Evolutionary conservation across 1,140 invertebrate genomes (phyloP).

Genomic region (Cylas formicarius): DNA sequence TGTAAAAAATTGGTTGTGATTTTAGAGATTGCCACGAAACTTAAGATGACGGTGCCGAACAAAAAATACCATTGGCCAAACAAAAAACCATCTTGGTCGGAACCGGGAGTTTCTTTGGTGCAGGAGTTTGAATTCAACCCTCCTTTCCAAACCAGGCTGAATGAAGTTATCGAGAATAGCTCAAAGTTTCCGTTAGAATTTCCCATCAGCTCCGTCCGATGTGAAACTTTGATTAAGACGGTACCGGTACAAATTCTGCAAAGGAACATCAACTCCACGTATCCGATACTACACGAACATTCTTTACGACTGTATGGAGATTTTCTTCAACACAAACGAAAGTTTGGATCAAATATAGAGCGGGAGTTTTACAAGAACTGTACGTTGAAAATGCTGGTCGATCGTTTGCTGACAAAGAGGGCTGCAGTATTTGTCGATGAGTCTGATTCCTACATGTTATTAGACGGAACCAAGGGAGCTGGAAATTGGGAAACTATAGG

Average conservation of each 20-base stretch:
- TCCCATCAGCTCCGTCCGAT: conserved; percentile 37
- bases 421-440: conserved; percentile 35
- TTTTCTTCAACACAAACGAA: conserved; percentile 14
- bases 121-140: too few species aligned
- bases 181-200: conserved; percentile 39
- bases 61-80: too few species aligned
- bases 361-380: conserved; percentile 37
- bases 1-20: too few species aligned
- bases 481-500: conserved; percentile 49
- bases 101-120: too few species aligned
- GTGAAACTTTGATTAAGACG: conserved; percentile 29
- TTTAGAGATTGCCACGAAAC: too few species aligned
- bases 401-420: conserved; percentile 43
- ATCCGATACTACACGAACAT: conserved; percentile 44
- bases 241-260: conserved; percentile 22
- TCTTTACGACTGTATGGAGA: conserved; percentile 38
- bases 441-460: conserved; percentile 41
- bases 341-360: conserved; percentile 27
- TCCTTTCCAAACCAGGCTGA: too few species aligned
- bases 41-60: too few species aligned
- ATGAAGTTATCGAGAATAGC: conserved; percentile 40
- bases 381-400: conserved; percentile 39
- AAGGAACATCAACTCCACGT: conserved; percentile 42
- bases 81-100: too few species aligned
- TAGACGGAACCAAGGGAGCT: conserved; percentile 41